Conservation (phyloP, 2,797 vertebrate species). For the Gobionotothen gibberifrons region DNA sequence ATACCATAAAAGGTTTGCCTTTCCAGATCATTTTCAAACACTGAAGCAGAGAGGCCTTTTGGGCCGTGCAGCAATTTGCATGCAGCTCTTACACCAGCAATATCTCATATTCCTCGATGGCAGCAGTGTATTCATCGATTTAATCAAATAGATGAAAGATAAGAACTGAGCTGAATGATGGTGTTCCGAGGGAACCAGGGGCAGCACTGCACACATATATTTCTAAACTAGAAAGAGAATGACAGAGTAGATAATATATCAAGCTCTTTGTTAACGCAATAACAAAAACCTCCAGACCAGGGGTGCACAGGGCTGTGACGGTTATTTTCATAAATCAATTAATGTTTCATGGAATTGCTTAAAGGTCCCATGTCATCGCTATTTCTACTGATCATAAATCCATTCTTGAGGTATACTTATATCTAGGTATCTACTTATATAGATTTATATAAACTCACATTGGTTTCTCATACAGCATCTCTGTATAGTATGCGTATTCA, state of each 20-base stretch:
- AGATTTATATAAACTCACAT: too few species aligned
- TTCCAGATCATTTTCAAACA: conserved; percentile 53
- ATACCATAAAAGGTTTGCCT: conserved; percentile 54
- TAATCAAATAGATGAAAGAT: conserved; percentile 40
- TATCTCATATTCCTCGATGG: conserved; percentile 43
- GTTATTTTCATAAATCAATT: not conserved
- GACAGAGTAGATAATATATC: not conserved
- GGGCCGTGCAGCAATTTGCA: conserved; percentile 44
- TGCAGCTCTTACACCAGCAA: conserved; percentile 38
- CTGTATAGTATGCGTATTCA: too few species aligned
- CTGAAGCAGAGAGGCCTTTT: conserved; percentile 42
- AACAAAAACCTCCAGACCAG: not conserved
- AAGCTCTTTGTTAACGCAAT: not conserved
- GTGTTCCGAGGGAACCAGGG: conserved; percentile 14
- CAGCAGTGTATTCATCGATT: conserved; percentile 41
- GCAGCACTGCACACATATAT: conserved; percentile 1
- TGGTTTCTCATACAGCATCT: too few species aligned
- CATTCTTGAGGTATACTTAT: too few species aligned
- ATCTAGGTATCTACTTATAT: too few species aligned
- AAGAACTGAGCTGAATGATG: conserved; percentile 14
- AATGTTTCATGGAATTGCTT: not conserved
- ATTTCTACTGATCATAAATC: too few species aligned
- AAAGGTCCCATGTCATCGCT: not conserved
- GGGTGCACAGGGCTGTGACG: not conserved
- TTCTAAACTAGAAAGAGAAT: not conserved